Base-by-base conservation (phyloP, 2,888 invertebrate genomes). In the Microctonus hyperodae region DNA sequence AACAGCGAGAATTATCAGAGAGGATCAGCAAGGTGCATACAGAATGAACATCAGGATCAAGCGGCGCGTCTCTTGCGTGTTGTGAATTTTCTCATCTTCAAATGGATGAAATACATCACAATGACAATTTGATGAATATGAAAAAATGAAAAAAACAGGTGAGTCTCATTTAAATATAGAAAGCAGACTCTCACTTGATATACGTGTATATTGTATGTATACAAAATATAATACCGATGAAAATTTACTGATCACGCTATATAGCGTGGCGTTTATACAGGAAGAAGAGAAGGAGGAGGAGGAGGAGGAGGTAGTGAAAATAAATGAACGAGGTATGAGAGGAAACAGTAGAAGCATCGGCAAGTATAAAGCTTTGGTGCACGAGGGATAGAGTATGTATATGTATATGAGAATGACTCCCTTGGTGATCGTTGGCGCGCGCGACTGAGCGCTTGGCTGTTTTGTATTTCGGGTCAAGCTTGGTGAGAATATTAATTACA, bases 371-470 rank as follows among this genome's bases (percentile, higher is more conserved):
- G 20, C 51, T 37, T 20, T 55, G 63, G 55, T 44, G 40, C 16
- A 31, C 13, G 40, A 33, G 55, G 20, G 55, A 56, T 51, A 67
- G 59, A 63, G 51, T 57, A n/a, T n/a, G n/a, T n/a, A n/a, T n/a
- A n/a, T n/a, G n/a, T n/a, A 62, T 62, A 51, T 44, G n/a, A 73
- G 69, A 77, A 79, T 72, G 75, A 72, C 74, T 80, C 81, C 80
- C 81, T 71, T 67, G 78, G 72, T 69, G 76, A 70, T 75, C 79
- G 77, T 57, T 61, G 63, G 33, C 35, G 59, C 58, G 66, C 56
- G 40, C 63, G n/a, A 33, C 55, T 9, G 56, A 51, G 48, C 48
- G 40, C 16, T 44, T 44, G 44, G 44, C 66, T 66, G 59, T 66
- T 66, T 57, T 48, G 64, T 59, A 64, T 68, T 70, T 68, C 58